phyloP scores from a whole-genome alignment of 2,797 vertebrate species.

The Tarsius wallacei region DNA sequence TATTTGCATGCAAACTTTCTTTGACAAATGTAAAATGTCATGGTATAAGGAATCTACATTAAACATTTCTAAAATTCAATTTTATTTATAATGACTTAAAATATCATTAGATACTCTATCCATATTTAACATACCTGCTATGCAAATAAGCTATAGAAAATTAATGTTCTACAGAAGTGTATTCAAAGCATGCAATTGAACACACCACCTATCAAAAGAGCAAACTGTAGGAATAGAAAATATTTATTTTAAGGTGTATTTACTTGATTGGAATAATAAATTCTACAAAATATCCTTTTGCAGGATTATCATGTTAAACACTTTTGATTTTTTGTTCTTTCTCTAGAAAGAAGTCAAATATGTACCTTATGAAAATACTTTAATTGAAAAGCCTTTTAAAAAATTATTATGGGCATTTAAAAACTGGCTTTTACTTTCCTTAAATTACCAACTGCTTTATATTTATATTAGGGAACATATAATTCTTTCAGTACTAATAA shows the following conservation, averaged over 20 bases:
- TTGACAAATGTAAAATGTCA: not conserved
- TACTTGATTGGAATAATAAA: not conserved
- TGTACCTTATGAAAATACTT: not conserved
- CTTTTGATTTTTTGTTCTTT: not conserved
- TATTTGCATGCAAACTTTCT: not conserved
- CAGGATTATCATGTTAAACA: not conserved
- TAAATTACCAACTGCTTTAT: conserved; percentile 31
- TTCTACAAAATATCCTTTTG: not conserved
- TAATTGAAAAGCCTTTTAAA: not conserved
- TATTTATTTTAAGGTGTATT: not conserved
- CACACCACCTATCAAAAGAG: not conserved
- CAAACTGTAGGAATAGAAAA: not conserved
- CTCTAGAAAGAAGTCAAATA: not conserved
- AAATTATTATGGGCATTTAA: not conserved
- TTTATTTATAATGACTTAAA: not conserved
- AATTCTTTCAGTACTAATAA: conserved; percentile 6
- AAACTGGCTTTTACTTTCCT: not conserved
- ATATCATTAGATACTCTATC: not conserved
- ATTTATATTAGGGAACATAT: not conserved
- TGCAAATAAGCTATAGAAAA: conserved; percentile 3
- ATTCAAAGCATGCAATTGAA: not conserved
- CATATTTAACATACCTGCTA: not conserved
- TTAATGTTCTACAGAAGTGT: not conserved
- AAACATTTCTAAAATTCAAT: conserved; percentile 21
- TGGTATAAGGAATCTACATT: not conserved